A percentile compares a stretch with the other conserved stretches of the same genome.
phyloP scores from a whole-genome alignment of 2,113 vertebrate species.

The Ardeotis arabs region DNA sequence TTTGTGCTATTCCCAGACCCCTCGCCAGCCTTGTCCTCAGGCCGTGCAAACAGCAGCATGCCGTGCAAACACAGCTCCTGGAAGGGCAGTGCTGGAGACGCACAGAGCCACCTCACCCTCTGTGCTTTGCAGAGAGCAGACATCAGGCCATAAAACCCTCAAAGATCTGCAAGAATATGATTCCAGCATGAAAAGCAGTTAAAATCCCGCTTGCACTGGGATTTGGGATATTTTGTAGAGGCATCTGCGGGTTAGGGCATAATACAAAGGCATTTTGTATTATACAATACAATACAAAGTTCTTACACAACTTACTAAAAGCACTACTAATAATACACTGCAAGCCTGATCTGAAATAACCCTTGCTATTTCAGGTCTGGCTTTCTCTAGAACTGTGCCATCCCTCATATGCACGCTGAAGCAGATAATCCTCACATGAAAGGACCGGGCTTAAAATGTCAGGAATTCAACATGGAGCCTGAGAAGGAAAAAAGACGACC shows the following conservation, averaged over 20 bases:
- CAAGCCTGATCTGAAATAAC: slow-evolving; percentile 26
- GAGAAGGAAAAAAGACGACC: background rate
- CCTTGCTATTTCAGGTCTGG: slow-evolving; percentile 36
- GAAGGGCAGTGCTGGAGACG: background rate
- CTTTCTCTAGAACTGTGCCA: slow-evolving; percentile 15
- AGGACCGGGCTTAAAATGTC: slow-evolving; percentile 10
- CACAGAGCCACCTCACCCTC: background rate
- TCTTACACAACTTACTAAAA: slow-evolving; percentile 47
- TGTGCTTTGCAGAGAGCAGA: background rate
- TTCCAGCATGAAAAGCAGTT: background rate
- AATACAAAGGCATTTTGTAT: slow-evolving; percentile 25
- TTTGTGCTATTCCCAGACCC: background rate
- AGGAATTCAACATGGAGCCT: background rate
- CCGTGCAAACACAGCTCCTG: background rate
- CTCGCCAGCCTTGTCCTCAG: background rate
- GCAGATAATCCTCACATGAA: slow-evolving; percentile 37
- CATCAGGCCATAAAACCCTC: background rate
- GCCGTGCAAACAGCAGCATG: background rate
- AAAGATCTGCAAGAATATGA: background rate
- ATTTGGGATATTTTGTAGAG: background rate
- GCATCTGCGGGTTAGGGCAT: background rate
- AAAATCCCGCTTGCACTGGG: background rate
- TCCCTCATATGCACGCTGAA: background rate
- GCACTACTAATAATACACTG: background rate
- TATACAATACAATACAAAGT: too few relatives aligned